phyloP scores from a whole-genome alignment of 2,113 vertebrate genomes.

The Pteropus alecto region DNA sequence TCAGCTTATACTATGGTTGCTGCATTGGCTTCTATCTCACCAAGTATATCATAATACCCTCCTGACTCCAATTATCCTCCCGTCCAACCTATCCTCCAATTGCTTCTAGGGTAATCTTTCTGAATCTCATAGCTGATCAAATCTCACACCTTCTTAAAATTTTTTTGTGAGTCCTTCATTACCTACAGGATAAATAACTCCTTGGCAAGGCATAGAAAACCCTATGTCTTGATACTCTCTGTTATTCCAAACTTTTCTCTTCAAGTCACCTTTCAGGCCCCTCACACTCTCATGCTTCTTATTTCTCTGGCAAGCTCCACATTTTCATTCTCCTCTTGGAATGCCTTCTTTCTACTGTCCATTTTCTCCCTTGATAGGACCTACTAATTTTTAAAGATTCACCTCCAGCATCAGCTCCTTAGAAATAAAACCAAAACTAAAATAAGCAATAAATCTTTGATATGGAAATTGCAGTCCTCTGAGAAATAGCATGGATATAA shows the following conservation, averaged over 20 bases:
- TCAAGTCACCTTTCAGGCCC: background rate
- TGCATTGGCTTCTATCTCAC: background rate
- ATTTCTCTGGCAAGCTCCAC: background rate
- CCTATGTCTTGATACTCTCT: background rate
- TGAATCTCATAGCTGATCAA: background rate
- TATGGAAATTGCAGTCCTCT: background rate
- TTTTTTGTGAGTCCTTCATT: background rate
- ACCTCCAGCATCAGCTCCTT: background rate
- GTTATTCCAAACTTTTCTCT: background rate
- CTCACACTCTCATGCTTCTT: background rate
- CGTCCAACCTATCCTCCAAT: background rate
- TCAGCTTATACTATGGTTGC: background rate
- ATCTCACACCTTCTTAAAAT: background rate
- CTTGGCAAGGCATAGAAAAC: background rate
- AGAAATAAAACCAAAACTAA: background rate
- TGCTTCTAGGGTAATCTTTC: background rate
- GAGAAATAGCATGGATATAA: background rate
- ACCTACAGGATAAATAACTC: background rate
- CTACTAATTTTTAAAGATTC: background rate
- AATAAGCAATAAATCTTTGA: background rate
- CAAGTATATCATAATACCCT: background rate
- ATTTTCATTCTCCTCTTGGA: background rate
- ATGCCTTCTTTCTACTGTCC: background rate
- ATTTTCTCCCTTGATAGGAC: background rate
- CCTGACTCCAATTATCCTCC: background rate